Conservation (phyloP, 1,140 invertebrate species). For the Drosophila nasuta region DNA sequence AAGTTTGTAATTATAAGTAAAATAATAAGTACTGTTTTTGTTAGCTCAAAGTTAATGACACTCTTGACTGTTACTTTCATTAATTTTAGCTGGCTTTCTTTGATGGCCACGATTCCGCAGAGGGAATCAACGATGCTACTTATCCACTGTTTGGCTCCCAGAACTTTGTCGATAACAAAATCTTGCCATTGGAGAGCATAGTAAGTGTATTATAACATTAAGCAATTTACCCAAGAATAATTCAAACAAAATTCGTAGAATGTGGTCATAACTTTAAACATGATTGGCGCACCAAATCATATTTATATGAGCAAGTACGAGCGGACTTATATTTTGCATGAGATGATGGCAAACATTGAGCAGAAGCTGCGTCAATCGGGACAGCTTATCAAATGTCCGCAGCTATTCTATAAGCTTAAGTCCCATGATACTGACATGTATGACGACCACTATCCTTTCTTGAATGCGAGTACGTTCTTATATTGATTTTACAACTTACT, state of each 20-base stretch:
- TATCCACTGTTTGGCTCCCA: constrained; percentile 19
- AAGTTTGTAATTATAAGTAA: too few relatives aligned
- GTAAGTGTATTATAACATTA: constrained; percentile 10
- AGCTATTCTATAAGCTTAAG: constrained; percentile 29
- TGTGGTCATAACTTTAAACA: constrained; percentile 25
- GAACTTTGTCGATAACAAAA: constrained; percentile 6
- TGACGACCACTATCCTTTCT: constrained; percentile 29
- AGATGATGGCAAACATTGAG: constrained; percentile 23
- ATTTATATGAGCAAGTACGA: constrained; percentile 31
- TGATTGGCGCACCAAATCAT: constrained; percentile 33
- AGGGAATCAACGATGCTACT: background rate
- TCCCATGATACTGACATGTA: constrained; percentile 11
- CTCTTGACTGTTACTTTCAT: background rate
- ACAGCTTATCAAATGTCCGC: background rate
- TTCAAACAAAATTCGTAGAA: background rate
- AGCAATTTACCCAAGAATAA: background rate
- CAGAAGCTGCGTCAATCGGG: background rate
- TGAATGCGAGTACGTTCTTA: constrained; percentile 21
- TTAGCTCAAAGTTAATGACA: too few relatives aligned
- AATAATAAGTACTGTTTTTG: too few relatives aligned
- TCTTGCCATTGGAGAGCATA: constrained; percentile 7
- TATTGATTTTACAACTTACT: background rate
- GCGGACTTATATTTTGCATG: constrained; percentile 20
- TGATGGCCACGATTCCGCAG: constrained; percentile 22
- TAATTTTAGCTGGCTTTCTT: constrained; percentile 28